Evolutionary conservation across 2,113 vertebrate genomes (phyloP).

Genomic region (Meriones unguiculatus): DNA sequence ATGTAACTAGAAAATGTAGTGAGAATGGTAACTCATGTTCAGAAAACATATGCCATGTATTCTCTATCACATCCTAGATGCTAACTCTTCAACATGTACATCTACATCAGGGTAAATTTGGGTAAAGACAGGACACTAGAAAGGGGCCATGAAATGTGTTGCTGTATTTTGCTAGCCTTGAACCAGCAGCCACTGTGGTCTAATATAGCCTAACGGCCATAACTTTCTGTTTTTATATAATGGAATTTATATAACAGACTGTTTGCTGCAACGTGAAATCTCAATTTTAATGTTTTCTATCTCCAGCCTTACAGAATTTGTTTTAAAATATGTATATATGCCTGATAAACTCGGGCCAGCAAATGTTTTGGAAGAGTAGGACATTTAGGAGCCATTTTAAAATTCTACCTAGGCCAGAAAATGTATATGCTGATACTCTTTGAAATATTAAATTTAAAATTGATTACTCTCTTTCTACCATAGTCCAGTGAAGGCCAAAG

Average conservation of each 20-base stretch:
- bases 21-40: neutral
- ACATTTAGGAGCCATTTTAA: neutral
- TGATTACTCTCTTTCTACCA: slow-evolving; percentile 7
- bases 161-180: too few relatives aligned
- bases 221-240: neutral
- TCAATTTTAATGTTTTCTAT: neutral
- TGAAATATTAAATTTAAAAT: slow-evolving; percentile 28
- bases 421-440: neutral
- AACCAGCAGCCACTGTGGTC: neutral
- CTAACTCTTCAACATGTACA: neutral
- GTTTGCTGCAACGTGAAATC: neutral
- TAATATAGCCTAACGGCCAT: neutral
- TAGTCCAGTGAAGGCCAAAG: slow-evolving; percentile 54
- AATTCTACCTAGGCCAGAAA: neutral
- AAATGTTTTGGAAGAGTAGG: neutral
- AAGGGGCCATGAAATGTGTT: neutral
- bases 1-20: neutral
- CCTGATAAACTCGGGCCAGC: neutral
- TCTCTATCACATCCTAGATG: neutral
- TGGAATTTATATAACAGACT: neutral
- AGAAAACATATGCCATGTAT: neutral
- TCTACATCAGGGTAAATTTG: neutral
- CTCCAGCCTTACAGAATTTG: neutral
- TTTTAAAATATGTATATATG: neutral
- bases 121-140: neutral